Conservation (phyloP, 2,888 invertebrate genomes). For the Isotomurus palustris region DNA sequence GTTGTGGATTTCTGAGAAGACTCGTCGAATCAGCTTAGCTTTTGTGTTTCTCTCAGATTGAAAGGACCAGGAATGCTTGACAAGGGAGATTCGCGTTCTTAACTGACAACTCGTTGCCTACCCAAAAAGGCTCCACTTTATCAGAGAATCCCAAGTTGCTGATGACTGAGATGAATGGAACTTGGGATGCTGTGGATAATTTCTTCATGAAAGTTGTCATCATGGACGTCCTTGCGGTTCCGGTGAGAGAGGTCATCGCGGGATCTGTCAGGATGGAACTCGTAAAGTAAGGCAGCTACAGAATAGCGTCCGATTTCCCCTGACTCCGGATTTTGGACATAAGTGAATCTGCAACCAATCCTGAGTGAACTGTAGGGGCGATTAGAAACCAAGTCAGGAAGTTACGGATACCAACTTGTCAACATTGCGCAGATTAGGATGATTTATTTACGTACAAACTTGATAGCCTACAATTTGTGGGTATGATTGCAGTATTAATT, state of each 20-base stretch:
- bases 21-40: too few species aligned
- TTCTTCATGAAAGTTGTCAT: background rate
- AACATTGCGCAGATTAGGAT: too few species aligned
- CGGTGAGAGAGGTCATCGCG: background rate
- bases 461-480: too few species aligned
- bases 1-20: too few species aligned
- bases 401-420: too few species aligned
- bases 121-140: background rate
- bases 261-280: background rate
- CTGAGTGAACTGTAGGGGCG: background rate
- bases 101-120: background rate
- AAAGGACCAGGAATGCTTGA: too few species aligned
- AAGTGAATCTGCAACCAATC: background rate
- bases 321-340: background rate
- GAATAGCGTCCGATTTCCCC: background rate
- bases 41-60: too few species aligned
- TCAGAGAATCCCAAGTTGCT: background rate
- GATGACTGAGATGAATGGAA: background rate
- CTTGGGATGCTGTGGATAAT: background rate
- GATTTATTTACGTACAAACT: too few species aligned
- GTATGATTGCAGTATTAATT: too few species aligned
- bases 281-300: background rate
- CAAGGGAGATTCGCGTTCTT: background rate
- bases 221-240: background rate
- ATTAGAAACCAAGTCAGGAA: background rate